Evolutionary conservation across 2,113 vertebrate genomes (phyloP).

Genomic region (Solea solea): DNA sequence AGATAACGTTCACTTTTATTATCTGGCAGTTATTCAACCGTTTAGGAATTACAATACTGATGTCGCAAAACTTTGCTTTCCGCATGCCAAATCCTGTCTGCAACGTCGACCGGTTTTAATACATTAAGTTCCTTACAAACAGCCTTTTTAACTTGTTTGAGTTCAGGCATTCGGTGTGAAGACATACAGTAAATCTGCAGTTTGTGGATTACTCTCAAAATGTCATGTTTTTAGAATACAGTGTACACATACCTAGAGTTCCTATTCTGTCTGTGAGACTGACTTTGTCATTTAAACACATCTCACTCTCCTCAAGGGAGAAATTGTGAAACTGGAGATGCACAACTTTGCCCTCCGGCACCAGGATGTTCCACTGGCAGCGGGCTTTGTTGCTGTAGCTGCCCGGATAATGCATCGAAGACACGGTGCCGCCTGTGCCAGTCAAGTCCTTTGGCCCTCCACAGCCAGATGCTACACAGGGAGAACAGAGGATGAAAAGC

Average conservation of each 20-base stretch:
- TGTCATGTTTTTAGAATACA: background rate
- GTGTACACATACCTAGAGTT: conserved; percentile 69
- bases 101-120: too few species aligned
- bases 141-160: background rate
- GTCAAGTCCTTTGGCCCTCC: conserved; percentile 73
- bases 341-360: conserved; percentile 73
- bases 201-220: background rate
- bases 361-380: conserved; percentile 81
- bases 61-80: too few species aligned
- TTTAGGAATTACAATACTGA: too few species aligned
- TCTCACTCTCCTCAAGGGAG: conserved; percentile 78
- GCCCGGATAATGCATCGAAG: conserved; percentile 75
- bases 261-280: conserved; percentile 69
- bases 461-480: conserved; percentile 76
- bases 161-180: background rate
- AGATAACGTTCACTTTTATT: too few species aligned
- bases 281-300: conserved; percentile 78
- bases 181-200: background rate
- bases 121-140: too few species aligned
- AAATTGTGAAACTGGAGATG: conserved; percentile 78
- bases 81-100: too few species aligned
- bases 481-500: conserved; percentile 42
- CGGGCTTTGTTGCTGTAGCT: conserved; percentile 75
- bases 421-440: conserved; percentile 62
- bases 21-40: too few species aligned